phyloP scores from a whole-genome alignment of 2,888 invertebrate species.

The Resseliella maxima region DNA sequence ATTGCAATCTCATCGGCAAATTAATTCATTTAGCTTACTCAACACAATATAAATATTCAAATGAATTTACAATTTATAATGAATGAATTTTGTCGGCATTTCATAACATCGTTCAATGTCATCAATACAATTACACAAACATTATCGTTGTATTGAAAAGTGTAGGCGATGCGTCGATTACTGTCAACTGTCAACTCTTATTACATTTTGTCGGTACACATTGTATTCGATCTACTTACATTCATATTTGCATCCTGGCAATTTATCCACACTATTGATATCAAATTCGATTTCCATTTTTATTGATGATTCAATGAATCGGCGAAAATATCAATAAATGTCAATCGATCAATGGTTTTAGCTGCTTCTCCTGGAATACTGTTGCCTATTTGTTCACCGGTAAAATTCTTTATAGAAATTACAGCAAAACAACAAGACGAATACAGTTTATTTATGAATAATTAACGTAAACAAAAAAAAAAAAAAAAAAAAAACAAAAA shows the following conservation, averaged over 20 bases:
- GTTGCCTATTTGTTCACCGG: too few species aligned
- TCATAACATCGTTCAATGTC: neutral
- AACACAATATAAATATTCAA: neutral
- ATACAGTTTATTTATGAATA: neutral
- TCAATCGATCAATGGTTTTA: too few species aligned
- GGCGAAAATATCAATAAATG: too few species aligned
- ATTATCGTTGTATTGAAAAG: neutral
- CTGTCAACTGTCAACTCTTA: conserved; percentile 51
- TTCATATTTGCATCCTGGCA: conserved; percentile 31
- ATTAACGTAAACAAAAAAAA: neutral
- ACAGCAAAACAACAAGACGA: neutral
- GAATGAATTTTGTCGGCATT: neutral
- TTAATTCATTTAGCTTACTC: neutral
- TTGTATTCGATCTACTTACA: neutral
- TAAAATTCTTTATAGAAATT: too few species aligned
- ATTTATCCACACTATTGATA: conserved; percentile 45
- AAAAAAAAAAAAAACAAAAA: neutral
- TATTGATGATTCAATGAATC: too few species aligned
- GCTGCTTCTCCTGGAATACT: too few species aligned
- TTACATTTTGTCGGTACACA: neutral
- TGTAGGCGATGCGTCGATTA: neutral
- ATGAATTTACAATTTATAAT: neutral
- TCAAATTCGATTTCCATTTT: conserved; percentile 46
- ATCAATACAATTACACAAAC: neutral
- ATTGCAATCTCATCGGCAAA: neutral